Evolutionary conservation across 2,888 invertebrate species (phyloP), one percentile per base, ranked within the genome.

Genomic region (Drosophila prostipennis): DNA sequence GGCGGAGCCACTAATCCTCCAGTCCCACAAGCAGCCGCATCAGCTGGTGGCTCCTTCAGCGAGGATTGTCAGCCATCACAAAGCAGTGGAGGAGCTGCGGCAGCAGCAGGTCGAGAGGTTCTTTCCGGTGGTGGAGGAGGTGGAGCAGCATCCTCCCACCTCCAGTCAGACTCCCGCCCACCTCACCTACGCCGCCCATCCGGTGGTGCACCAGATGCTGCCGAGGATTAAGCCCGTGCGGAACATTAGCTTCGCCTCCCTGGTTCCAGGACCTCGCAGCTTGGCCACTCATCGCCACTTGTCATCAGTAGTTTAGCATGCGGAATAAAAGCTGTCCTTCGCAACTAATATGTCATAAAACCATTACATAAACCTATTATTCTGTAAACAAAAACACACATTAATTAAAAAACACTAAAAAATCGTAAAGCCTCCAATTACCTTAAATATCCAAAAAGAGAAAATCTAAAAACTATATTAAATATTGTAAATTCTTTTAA

Each of bases 151-250:
- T 3, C n/a, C 34, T 1, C 11, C 10, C 56, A 52, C 29, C 16
- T 29, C 16, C 39, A 34, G 16, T 13, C 57, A 45, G 70, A 53
- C 87, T 6, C 85, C 87, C 0, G 83, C 87, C 6, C 83, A 85
- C 16, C 74, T 87, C 16, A 80, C 87, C 19, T 85, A 78, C 56
- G 76, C 85, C 1, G 87, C 85, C 4, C 64, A 36, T 2, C 85
- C 85, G 13, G 78, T 85, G 52, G 68, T 85, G 36, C 88, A 85
- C 51, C 84, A 85, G 51, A 74, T 53, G 73, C 57, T 85, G 76
- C 85, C 87, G 0, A 45, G 53, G 32, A 78, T 81, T 55, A 85
- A 85, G 32, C 79, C 83, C 0, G 85, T 87, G 52, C 76, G 85
- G 8, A 78, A 64, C 43, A 70, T 85, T 1, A 85, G 87, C 71